phyloP scores from a whole-genome alignment of 2,113 vertebrate species.

The Hippocampus comes region DNA sequence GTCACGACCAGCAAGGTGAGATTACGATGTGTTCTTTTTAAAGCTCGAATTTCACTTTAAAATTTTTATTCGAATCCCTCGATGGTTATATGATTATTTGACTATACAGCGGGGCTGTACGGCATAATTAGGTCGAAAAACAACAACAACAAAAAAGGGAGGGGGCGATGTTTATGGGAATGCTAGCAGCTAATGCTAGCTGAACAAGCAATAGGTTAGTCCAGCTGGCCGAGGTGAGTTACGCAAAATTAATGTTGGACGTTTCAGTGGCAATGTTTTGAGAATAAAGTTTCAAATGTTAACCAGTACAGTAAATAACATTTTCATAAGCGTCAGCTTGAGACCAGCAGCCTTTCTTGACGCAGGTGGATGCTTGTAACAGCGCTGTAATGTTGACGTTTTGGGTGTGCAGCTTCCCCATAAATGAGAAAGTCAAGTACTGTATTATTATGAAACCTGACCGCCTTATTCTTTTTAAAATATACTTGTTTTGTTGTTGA shows the following conservation, averaged over 20 bases:
- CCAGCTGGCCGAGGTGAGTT: neutral
- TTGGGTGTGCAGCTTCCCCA: too few relatives aligned
- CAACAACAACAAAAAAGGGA: too few relatives aligned
- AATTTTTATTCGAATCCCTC: neutral
- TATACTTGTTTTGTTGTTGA: too few relatives aligned
- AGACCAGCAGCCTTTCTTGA: neutral
- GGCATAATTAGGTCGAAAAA: too few relatives aligned
- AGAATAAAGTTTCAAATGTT: neutral
- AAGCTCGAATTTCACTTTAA: neutral
- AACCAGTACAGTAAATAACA: neutral
- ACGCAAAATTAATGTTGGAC: neutral
- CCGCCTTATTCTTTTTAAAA: too few relatives aligned
- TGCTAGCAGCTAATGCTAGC: slow-evolving; percentile 28
- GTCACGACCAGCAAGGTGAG: slow-evolving; percentile 18
- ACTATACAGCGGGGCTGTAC: neutral
- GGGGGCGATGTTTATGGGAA: neutral
- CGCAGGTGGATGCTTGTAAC: neutral
- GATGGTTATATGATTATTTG: neutral
- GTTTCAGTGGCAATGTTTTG: neutral
- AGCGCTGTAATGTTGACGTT: too few relatives aligned
- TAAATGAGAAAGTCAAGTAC: too few relatives aligned
- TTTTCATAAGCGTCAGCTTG: neutral
- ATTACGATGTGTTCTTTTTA: neutral
- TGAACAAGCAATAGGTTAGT: neutral
- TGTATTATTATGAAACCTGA: too few relatives aligned